These are phyloP conservation scores for Campylorhamphus procurvoides DNA, from an alignment of 2,113 vertebrate species.

Conservation along the genomic window DNA sequence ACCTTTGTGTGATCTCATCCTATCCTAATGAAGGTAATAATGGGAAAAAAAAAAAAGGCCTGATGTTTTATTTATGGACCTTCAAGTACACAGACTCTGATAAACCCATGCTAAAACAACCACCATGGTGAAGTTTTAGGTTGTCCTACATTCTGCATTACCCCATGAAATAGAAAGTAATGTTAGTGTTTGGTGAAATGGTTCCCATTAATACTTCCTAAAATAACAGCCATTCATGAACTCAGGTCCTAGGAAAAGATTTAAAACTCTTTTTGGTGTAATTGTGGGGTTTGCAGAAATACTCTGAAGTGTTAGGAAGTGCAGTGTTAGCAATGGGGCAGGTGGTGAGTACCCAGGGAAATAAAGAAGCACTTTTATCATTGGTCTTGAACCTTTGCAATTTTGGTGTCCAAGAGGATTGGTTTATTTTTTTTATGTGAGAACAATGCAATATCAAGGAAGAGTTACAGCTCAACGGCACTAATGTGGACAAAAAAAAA, in stretches of 20 bases:
- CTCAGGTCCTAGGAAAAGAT: background rate
- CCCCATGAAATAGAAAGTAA: background rate
- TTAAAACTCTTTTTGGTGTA: background rate
- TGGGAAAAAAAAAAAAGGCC: background rate
- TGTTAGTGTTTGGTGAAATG: background rate
- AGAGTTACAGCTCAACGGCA: background rate
- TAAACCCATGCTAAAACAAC: background rate
- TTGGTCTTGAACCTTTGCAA: background rate
- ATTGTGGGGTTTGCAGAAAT: background rate
- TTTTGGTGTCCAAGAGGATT: background rate
- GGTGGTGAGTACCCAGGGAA: background rate
- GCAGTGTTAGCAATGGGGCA: background rate
- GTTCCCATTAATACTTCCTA: background rate
- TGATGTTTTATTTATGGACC: constrained; percentile 11
- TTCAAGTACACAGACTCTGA: background rate
- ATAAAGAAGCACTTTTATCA: background rate
- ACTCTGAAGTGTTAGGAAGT: background rate
- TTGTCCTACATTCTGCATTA: background rate
- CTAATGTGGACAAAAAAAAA: background rate
- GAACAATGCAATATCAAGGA: background rate
- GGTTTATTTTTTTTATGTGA: background rate
- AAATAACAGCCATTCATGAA: background rate
- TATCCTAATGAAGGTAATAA: constrained; percentile 3
- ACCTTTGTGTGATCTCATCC: background rate
- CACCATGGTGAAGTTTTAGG: background rate